A percentile compares a stretch with the other conserved stretches of the same genome.
These are phyloP conservation scores for Plectropomus leopardus DNA, from an alignment of 2,113 vertebrate species.

Conservation along the genomic window DNA sequence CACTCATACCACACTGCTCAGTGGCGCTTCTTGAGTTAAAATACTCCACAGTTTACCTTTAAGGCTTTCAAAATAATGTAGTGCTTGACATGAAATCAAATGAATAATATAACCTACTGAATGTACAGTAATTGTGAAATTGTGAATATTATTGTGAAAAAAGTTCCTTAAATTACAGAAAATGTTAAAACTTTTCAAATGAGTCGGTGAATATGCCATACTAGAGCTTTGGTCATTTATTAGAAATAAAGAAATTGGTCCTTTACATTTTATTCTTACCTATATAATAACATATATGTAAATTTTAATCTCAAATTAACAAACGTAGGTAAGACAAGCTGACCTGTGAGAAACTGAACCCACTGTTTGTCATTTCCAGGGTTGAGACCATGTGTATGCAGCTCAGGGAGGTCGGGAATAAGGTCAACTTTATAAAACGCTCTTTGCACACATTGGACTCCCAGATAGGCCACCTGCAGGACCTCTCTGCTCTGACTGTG, in stretches of 20 bases:
- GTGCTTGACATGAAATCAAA: background rate
- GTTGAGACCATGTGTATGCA: constrained; percentile 98
- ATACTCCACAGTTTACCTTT: background rate
- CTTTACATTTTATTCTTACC: no score
- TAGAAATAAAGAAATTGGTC: background rate
- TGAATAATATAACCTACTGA: background rate
- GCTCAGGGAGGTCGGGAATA: constrained; percentile 97
- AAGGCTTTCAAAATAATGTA: no score
- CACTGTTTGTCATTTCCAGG: constrained; percentile 77
- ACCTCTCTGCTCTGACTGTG: constrained; percentile 96
- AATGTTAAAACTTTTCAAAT: background rate
- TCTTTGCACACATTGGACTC: constrained; percentile 97
- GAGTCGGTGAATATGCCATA: background rate
- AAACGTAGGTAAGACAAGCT: background rate
- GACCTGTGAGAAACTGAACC: background rate
- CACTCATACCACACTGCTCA: background rate
- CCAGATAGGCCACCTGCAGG: constrained; percentile 98
- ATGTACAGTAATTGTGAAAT: background rate
- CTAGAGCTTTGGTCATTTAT: background rate
- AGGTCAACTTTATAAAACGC: constrained; percentile 98
- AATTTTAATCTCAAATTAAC: background rate
- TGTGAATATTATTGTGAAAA: no score
- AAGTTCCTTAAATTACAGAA: background rate
- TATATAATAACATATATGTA: background rate
- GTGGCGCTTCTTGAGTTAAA: background rate